Evolutionary conservation across 2,797 vertebrate genomes (phyloP).

Genomic region (Xiphorhynchus erythropygius): DNA sequence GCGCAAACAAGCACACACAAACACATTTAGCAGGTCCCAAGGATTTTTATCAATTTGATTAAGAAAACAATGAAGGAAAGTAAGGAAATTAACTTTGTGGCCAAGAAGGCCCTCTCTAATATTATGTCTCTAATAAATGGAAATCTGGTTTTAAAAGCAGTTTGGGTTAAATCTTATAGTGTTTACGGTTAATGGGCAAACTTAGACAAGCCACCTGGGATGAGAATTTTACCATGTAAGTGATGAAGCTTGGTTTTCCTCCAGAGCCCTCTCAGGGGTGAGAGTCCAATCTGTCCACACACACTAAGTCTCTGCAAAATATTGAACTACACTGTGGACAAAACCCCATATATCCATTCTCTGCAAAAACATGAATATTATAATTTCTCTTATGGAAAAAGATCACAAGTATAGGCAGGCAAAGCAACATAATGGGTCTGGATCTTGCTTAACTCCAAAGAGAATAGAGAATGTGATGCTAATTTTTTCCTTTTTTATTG

Average conservation of each 20-base stretch:
- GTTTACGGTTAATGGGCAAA: neutral
- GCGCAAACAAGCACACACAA: neutral
- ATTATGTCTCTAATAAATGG: neutral
- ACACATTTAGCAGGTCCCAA: neutral
- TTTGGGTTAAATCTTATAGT: neutral
- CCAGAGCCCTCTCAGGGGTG: neutral
- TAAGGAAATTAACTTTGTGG: neutral
- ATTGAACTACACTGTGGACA: neutral
- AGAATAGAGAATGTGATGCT: neutral
- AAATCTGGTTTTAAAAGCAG: fast-evolving
- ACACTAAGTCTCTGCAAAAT: neutral
- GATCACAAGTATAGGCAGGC: fast-evolving
- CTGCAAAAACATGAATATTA: neutral
- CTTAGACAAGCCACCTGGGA: fast-evolving
- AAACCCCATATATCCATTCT: neutral
- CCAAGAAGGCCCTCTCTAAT: neutral
- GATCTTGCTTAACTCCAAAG: neutral
- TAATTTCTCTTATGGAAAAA: neutral
- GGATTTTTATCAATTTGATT: neutral
- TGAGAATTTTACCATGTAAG: neutral
- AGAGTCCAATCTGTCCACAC: fast-evolving
- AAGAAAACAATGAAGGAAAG: neutral
- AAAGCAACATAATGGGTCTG: neutral
- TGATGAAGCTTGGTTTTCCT: neutral
- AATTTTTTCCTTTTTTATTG: neutral